Base-by-base conservation (phyloP, 2,888 invertebrate species). In the Drosophila barbarae region DNA sequence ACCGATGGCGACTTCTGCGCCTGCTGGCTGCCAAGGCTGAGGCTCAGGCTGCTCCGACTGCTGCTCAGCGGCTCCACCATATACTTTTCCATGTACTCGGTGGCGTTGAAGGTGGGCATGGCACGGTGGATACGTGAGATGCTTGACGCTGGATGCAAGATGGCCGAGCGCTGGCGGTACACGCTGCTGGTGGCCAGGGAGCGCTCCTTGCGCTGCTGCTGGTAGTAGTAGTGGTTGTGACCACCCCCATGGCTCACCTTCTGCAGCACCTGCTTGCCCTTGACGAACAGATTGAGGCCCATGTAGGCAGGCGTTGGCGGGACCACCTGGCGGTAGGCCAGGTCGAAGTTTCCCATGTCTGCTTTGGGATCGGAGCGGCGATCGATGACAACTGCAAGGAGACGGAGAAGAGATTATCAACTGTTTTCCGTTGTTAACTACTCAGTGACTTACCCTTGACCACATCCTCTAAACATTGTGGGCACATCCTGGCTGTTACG, bases 381-480 rank as follows among this genome's bases (percentile, higher is more conserved):
- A 87, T 96, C 96, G 10, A 96, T 90, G 5, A 95, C 93, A 80
- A 96, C 96, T 96, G 88, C 0, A 30, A 23, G 12, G 9, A 28
- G 10, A 10, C 42, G 1, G 2, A 54, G 5, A 4, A 2, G 23
- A 23, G 23, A 23, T 23, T 23, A 23, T 4, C 3, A 23, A 23
- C 23, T 3, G 23, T 4, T 23, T 23, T 23, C 23, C 23, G 3
- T 23, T 23, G 23, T 23, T 23, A 23, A 23, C 23, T 5, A 8
- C 28, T 18, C n/a, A 1, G 3, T 3, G 7, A 53, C 72, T 74
- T 85, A 96, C 97, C 97, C 94, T 97, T 97, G 44, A 98, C 91
- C 5, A 95, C 93, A 90, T 98, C 98, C 86, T 97, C 96, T 67
- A 98, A 91, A 64, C 96, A 96, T 87, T 94, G 94, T 9, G 95